These are phyloP conservation scores for Lophotriccus pileatus DNA, from an alignment of 2,797 vertebrate genomes.

Conservation along the genomic window DNA sequence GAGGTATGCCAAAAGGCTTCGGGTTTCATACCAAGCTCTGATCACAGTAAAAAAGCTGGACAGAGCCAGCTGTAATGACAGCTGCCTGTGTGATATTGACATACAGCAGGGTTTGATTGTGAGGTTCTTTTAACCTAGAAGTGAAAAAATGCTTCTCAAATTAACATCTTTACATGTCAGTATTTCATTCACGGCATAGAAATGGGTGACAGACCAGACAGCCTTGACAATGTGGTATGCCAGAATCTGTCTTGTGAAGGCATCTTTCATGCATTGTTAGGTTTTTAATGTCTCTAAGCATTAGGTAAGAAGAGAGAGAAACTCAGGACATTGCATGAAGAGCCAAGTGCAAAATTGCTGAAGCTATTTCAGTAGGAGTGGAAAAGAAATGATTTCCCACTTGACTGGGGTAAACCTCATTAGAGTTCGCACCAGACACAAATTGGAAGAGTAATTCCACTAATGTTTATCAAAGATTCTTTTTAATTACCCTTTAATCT, in stretches of 20 bases:
- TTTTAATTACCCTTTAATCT: not conserved
- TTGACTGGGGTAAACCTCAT: not conserved
- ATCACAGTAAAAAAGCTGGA: slow-evolving; percentile 11
- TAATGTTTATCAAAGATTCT: not conserved
- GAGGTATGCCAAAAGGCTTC: not conserved
- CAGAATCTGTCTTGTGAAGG: slow-evolving; percentile 1
- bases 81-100: not conserved
- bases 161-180: not conserved
- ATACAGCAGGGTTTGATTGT: not conserved
- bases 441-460: not conserved
- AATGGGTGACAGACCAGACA: not conserved
- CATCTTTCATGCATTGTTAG: not conserved
- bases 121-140: slow-evolving; percentile 6
- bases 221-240: not conserved
- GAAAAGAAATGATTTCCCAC: not conserved
- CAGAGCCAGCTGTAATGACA: not conserved
- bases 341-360: not conserved
- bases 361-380: not conserved
- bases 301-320: slow-evolving; percentile 1
- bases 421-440: not conserved
- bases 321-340: not conserved
- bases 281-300: not conserved
- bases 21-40: slow-evolving; percentile 53
- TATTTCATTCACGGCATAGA: not conserved
- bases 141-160: not conserved